Base-by-base conservation (phyloP, 92 coral and sea anemone species). In the Porites rus region DNA sequence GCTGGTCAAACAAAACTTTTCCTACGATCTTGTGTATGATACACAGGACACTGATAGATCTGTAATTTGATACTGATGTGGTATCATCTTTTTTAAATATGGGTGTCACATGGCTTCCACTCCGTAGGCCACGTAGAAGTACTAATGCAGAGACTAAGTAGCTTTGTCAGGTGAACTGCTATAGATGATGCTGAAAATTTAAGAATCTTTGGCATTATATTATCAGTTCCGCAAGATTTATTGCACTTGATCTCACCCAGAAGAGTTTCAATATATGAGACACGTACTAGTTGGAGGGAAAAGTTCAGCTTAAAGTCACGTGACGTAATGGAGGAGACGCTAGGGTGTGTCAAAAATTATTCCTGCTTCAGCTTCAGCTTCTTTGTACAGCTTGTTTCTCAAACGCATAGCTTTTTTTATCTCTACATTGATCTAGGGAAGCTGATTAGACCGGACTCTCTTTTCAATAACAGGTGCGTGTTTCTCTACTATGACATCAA, bases 1-100 rank as follows among this genome's bases (percentile, higher is more conserved):
- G 58, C 69, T 85, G 89, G 12, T 86, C 85, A 78, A 21, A 86
- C 50, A 63, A 69, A n/a, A 86, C 77, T 58, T 79, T 86, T 21
- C 76, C 89, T 24, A 76, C 13, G 8, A 66, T 10, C 69, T 78
- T 21, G 46, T 0, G 46, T 38, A 38, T 38, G 46, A 38, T 38
- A 38, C 6, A 38, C 46, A 38, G 46, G 46, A 38, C 46, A 4
- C 46, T 38, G 46, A 3, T 0, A 38, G 46, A 38, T 38, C 46
- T 38, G 46, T 38, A 38, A 38, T 38, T 38, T 38, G 46, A 38
- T 38, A 38, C 46, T 38, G 46, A 38, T 38, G 46, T 38, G 46
- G 46, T 38, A 38, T 38, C 46, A 38, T 4, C 46, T 38, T 38
- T 38, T 38, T 38, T 38, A 38, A 38, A 38, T 38, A 38, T 6